phyloP scores from a whole-genome alignment of 2,888 invertebrate species.

The Phaonia tiefii region DNA sequence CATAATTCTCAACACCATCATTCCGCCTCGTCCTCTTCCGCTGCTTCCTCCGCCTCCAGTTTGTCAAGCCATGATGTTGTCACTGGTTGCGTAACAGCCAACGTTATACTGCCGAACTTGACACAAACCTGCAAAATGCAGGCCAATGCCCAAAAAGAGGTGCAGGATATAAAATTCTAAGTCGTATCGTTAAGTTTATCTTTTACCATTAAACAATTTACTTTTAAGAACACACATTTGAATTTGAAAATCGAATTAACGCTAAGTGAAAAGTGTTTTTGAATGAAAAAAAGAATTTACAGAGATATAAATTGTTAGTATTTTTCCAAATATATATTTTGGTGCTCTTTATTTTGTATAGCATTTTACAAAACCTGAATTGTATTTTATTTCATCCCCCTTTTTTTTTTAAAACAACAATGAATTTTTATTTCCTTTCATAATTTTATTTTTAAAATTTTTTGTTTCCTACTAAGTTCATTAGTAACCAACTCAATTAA shows the following conservation, averaged over 20 bases:
- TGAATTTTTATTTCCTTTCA: conserved; percentile 42
- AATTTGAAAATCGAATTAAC: conserved; percentile 51
- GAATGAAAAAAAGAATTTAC: conserved; percentile 14
- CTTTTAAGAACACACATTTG: conserved; percentile 33
- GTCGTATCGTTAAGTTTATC: conserved; percentile 63
- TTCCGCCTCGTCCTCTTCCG: conserved; percentile 71
- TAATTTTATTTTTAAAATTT: conserved; percentile 23
- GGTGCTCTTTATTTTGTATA: conserved; percentile 64
- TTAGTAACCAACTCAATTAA: conserved; percentile 63
- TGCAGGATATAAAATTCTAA: conserved; percentile 91
- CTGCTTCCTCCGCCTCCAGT: conserved; percentile 5
- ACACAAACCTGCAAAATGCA: conserved; percentile 85
- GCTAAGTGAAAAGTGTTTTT: conserved; percentile 12
- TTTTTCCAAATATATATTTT: background rate
- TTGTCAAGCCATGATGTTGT: conserved; percentile 51
- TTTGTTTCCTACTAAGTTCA: conserved; percentile 67
- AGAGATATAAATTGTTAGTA: conserved; percentile 18
- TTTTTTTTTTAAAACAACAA: conserved; percentile 34
- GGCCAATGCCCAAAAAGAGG: conserved; percentile 92
- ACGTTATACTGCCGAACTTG: conserved; percentile 76
- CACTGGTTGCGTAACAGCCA: conserved; percentile 75
- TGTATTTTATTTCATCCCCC: conserved; percentile 46
- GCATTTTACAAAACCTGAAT: conserved; percentile 57
- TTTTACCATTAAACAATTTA: conserved; percentile 49
- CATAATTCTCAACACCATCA: conserved; percentile 47